Evolutionary conservation across 2,113 vertebrate genomes (phyloP), one percentile per base, ranked within the genome.

Genomic region (Tautogolabrus adspersus): DNA sequence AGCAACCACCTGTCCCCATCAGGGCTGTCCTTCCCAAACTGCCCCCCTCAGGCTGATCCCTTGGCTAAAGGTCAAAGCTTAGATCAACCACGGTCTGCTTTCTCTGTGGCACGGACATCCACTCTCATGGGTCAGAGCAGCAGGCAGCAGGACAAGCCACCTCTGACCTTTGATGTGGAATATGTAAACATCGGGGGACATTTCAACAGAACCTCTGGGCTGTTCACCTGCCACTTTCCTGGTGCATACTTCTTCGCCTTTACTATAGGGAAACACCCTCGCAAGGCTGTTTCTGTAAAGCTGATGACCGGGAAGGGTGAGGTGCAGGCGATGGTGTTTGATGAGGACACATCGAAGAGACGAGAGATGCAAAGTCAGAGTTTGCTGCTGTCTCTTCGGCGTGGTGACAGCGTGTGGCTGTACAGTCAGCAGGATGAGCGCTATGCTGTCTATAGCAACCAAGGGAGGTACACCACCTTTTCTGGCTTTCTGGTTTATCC

Each of bases 361-460:
- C 72, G 94, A 75, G 95, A 93, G 82, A 94, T 95, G 95, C 95
- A 96, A 79, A 95, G 94, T 72, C 95, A 96, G 87, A 96, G 95
- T 79, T 52, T 95, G 77, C 79, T 96, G 86, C 77, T 95, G 86
- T 67, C 79, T 0, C 92, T 95, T 22, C 81, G 63, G 8, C 73
- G 6, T 8, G 95, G 93, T 0, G 93, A 95, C 62, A 88, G 22
- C 0, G 93, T 95, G 47, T 95, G 95, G 95, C 85, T 95, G 52
- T 94, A 96, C 88, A 95, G 95, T 69, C 94, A 95, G 75, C 95
- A 94, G 85, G 93, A 95, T 10, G 91, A 95, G 52, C 92, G 90
- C 7, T 96, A 91, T 5, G 95, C 91, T 0, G 90, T 95, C 26
- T 96, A 96, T 87, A 95, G 95, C 88, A 95, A 96, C 87, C 94